Evolutionary conservation across 2,888 invertebrate species (phyloP).

Genomic region (Uloborus plumipes): DNA sequence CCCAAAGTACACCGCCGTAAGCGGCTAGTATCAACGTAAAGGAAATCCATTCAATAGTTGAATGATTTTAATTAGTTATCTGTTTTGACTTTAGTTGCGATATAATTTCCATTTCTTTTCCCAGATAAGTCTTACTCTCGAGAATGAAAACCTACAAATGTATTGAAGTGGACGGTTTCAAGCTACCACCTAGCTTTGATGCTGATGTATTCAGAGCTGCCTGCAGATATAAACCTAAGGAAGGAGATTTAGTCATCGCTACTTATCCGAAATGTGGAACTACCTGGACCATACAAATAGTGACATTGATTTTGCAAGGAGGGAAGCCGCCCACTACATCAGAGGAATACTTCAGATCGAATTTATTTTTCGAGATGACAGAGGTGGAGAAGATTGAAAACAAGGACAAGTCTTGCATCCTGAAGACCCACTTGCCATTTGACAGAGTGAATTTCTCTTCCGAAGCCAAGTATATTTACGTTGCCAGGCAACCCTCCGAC

Average conservation of each 20-base stretch:
- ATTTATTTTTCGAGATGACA: slow-evolving; percentile 46
- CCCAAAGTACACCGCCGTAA: no score
- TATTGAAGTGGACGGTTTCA: slow-evolving; percentile 22
- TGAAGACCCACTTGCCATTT: slow-evolving; percentile 69
- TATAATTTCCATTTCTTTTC: neutral
- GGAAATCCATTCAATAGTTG: no score
- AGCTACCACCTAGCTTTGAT: slow-evolving; percentile 9
- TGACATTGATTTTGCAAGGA: slow-evolving; percentile 22
- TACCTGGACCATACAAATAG: slow-evolving; percentile 45
- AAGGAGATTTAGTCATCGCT: slow-evolving; percentile 23
- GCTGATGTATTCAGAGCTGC: slow-evolving; percentile 25
- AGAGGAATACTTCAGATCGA: slow-evolving; percentile 26
- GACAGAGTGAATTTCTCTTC: slow-evolving; percentile 55
- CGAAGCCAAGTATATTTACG: slow-evolving; percentile 69
- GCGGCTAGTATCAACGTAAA: no score
- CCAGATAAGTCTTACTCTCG: neutral
- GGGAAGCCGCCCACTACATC: slow-evolving; percentile 14
- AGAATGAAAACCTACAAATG: slow-evolving; percentile 14
- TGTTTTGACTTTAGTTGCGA: neutral
- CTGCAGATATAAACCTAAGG: slow-evolving; percentile 17
- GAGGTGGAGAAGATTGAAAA: neutral
- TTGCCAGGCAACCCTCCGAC: slow-evolving; percentile 73
- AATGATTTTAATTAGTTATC: no score
- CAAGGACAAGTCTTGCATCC: slow-evolving; percentile 36
- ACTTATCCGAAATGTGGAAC: slow-evolving; percentile 60